Base-by-base conservation (phyloP, 2,888 invertebrate genomes). In the Nowickia ferox region DNA sequence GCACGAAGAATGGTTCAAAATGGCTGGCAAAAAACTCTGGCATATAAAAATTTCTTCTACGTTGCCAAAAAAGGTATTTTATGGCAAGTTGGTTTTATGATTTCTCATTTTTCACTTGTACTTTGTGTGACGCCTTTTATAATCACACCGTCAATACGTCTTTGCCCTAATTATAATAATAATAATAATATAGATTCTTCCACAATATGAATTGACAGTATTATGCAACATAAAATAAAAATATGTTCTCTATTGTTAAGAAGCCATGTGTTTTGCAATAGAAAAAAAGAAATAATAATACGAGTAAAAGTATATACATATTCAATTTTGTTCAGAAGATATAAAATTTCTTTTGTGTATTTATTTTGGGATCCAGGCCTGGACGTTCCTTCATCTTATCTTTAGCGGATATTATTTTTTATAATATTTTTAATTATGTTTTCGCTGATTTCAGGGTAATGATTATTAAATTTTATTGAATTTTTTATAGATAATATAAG, bases 191-290 rank as follows among this genome's bases (percentile, higher is more conserved):
- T n/a, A 59, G 15, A 38, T 59, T 59, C 38, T 59, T 59, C 38
- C 38, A 59, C 30, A 57, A 57, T 22, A 13, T 15, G 30, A 15
- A 57, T 57, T 57, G 57, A 30, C 57, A 4, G 6, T 22, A 17
- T 17, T 17, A 17, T 55, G 22, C 15, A 30, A 59, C 38, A 59
- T 59, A 6, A 38, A 59, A 15, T 6, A 8, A 30, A 30, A 59
- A 59, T 38, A 9, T 59, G n/a, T 59, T 59, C 9, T n/a, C 9
- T n/a, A 59, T n/a, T 38, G 59, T 38, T 59, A 59, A 59, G n/a
- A 57, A 13, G 30, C 30, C 30, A 15, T 57, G 57, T 30, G 57
- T 13, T 57, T 8, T 53, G 19, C 19, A 19, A 11, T 48, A 48
- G n/a, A 53, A 48, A 48, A 48, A 13, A 10, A 48, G 0, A 48